phyloP scores from a whole-genome alignment of 2,113 vertebrate species.

The Fulmarus glacialis region DNA sequence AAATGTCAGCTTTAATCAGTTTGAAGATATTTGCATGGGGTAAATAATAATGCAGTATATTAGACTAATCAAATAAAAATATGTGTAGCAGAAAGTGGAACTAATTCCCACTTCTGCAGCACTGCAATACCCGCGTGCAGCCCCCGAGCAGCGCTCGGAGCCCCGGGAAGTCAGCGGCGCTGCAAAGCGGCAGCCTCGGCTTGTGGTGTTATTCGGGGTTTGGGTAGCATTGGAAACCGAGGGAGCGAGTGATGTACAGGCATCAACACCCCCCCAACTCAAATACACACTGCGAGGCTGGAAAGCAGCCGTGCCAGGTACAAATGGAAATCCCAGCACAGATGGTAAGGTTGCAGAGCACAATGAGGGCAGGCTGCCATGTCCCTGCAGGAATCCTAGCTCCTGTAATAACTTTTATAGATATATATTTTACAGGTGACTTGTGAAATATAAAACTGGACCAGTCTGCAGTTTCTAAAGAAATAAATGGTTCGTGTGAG shows the following conservation, averaged over 20 bases:
- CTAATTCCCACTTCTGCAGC: not conserved
- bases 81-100: not conserved
- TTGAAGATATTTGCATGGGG: not conserved
- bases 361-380: not conserved
- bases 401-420: not conserved
- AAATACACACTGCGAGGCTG: not conserved
- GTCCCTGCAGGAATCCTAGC: not conserved
- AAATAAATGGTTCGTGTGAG: not conserved
- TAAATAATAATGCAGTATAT: slow-evolving; percentile 26
- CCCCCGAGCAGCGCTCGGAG: rapidly evolving
- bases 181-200: not conserved
- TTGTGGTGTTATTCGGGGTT: not conserved
- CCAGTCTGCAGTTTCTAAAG: slow-evolving; percentile 40
- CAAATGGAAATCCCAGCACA: not conserved
- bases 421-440: slow-evolving; percentile 8
- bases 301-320: not conserved
- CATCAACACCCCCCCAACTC: rapidly evolving
- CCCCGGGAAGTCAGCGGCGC: not conserved
- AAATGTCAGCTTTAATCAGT: not conserved
- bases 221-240: rapidly evolving
- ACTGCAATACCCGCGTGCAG: rapidly evolving
- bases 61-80: slow-evolving; percentile 17
- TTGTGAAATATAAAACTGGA: not conserved
- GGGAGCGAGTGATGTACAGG: rapidly evolving
- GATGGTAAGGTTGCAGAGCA: not conserved